phyloP scores from a whole-genome alignment of 1,140 invertebrate species.

The Drosophila baimaii region DNA sequence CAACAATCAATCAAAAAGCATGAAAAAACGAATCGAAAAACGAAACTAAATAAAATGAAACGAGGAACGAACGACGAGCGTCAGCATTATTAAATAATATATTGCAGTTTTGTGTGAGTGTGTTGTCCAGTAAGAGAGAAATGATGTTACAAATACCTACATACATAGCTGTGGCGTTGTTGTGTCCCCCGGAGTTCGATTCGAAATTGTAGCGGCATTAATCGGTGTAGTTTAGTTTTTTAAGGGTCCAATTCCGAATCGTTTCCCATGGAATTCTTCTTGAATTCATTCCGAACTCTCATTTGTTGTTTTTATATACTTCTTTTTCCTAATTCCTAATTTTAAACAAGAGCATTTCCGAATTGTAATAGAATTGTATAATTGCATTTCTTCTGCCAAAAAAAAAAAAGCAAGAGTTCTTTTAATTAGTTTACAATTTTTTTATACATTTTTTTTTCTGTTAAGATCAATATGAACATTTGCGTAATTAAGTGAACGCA shows the following conservation, averaged over 20 bases:
- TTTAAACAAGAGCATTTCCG: constrained; percentile 26
- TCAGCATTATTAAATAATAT: constrained; percentile 18
- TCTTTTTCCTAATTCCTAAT: not conserved
- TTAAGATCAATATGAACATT: constrained; percentile 43
- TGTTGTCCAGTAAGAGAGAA: constrained; percentile 31
- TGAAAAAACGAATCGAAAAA: constrained; percentile 16
- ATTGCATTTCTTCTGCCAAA: constrained; percentile 32
- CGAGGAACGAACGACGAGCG: not conserved
- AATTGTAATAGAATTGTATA: constrained; percentile 39
- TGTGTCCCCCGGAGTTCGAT: constrained; percentile 22
- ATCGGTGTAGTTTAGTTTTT: constrained; percentile 49
- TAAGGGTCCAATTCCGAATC: constrained; percentile 41
- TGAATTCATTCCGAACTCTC: constrained; percentile 20
- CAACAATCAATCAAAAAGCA: constrained; percentile 44
- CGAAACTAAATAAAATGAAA: constrained; percentile 7
- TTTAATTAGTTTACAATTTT: constrained; percentile 24
- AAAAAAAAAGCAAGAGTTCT: constrained; percentile 28
- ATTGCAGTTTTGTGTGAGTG: constrained; percentile 25
- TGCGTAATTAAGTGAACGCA: constrained; percentile 35
- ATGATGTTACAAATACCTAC: constrained; percentile 3
- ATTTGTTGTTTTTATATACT: constrained; percentile 17
- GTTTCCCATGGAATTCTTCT: constrained; percentile 19
- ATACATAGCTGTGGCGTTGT: constrained; percentile 29
- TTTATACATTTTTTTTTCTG: constrained; percentile 26
- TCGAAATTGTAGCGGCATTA: constrained; percentile 43